Evolutionary conservation across 2,113 vertebrate species (phyloP).

Genomic region (Alaudala cheleensis): DNA sequence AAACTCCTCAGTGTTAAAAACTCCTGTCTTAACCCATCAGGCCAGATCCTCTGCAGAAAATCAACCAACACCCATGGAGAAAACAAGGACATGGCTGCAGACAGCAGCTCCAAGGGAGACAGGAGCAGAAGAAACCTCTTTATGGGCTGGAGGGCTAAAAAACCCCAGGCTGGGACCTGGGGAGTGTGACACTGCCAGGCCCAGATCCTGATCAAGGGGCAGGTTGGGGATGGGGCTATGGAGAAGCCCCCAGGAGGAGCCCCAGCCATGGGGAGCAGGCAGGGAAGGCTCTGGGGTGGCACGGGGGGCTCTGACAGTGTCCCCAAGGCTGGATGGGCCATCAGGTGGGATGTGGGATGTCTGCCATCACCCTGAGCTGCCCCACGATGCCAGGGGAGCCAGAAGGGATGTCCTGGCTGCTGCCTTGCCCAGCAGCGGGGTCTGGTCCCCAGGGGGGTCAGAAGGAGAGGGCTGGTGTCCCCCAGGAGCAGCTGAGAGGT

Average conservation of each 20-base stretch:
- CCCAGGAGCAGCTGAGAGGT: neutral
- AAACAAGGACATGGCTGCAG: neutral
- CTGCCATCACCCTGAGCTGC: neutral
- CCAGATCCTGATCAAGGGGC: neutral
- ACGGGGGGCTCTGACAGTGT: accelerated
- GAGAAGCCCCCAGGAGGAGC: neutral
- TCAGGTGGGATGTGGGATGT: too few relatives aligned
- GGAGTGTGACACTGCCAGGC: neutral
- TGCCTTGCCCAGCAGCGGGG: neutral
- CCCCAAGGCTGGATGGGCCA: neutral
- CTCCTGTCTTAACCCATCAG: neutral
- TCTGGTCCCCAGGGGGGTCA: neutral
- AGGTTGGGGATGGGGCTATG: neutral
- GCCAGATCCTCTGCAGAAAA: neutral
- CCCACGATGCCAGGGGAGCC: neutral
- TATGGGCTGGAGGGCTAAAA: neutral
- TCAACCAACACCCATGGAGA: neutral
- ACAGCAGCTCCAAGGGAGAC: neutral
- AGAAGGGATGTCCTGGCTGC: neutral
- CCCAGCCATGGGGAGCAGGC: neutral
- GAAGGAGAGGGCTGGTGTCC: accelerated
- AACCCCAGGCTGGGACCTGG: neutral
- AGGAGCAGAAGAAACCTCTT: neutral
- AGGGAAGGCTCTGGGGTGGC: neutral
- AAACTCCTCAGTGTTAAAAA: neutral